phyloP scores from a whole-genome alignment of 2,797 vertebrate genomes.

The Meda fulgida region DNA sequence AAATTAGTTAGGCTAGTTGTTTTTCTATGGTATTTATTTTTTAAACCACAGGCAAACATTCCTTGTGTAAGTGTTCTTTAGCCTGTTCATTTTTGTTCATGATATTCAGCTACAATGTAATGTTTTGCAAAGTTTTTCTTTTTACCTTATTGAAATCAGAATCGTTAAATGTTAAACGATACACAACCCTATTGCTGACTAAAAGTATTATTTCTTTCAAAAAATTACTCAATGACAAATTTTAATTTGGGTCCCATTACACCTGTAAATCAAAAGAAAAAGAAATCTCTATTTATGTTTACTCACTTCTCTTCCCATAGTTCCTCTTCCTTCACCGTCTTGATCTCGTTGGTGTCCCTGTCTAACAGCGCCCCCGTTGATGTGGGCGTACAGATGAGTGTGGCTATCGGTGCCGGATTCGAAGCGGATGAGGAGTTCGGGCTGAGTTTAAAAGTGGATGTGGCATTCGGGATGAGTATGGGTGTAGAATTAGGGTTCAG shows the following conservation, averaged over 20 bases:
- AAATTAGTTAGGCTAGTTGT: too few relatives aligned
- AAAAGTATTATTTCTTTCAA: neutral
- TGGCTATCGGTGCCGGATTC: neutral
- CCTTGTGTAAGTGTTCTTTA: too few relatives aligned
- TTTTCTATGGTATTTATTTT: too few relatives aligned
- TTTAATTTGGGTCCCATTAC: neutral
- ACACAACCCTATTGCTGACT: too few relatives aligned
- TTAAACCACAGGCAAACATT: too few relatives aligned
- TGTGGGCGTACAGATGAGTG: neutral
- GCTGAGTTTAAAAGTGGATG: neutral
- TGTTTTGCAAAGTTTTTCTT: too few relatives aligned
- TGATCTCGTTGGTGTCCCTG: neutral
- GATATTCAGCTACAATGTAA: too few relatives aligned
- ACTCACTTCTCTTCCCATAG: conserved; percentile 1
- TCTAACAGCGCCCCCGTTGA: neutral
- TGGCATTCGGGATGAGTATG: conserved; percentile 11
- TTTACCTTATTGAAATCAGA: too few relatives aligned
- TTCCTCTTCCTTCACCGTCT: neutral
- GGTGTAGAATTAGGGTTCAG: conserved; percentile 13
- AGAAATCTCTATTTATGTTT: neutral
- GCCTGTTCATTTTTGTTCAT: too few relatives aligned
- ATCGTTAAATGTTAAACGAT: too few relatives aligned
- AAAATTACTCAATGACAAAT: neutral
- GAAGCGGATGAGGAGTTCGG: neutral
- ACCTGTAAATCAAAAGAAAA: neutral